Base-by-base conservation (phyloP, 2,888 invertebrate genomes). In the Nephrotoma flavescens region DNA sequence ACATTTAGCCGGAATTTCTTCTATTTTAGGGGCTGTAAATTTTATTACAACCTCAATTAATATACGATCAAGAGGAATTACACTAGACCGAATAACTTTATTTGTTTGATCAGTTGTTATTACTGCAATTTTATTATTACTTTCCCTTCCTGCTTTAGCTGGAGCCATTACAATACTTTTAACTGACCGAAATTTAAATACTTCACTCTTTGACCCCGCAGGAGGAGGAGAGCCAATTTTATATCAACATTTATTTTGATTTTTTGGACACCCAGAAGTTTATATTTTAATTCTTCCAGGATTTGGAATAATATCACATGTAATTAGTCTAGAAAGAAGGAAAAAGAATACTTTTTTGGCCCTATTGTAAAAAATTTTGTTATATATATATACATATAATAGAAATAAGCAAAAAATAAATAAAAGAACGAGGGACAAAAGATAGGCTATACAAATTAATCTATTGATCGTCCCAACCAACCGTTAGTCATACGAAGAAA, bases 161-260 rank as follows among this genome's bases (percentile, higher is more conserved):
- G 96, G 95, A 87, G 96, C 95, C 87, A 95, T 96, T 91, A 96
- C 96, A 4, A 96, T 96, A 93, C 89, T 96, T 88, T 91, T 96
- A 91, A 95, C 95, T 2, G 96, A 96, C 89, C 96, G 96, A 90
- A 96, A 96, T 96, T 19, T 19, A 19, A 19, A 19, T 19, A 19
- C 19, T 0, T 19, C 19, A 19, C 1, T 19, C 1, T 19, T 19
- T 19, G 19, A 19, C 19, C 19, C 19, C 1, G 19, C 19, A 19
- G 19, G 19, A 19, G 19, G 19, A 19, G 19, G 19, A 19, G 19
- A 19, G 0, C 19, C 19, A 19, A 19, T 19, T 92, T 89, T 96
- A 89, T 96, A 95, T 87, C 96, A 96, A 94, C 96, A 96, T 91
- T 92, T 96, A 93, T 96, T 97, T 92, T 96, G 96, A 94, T 96